phyloP scores from a whole-genome alignment of 2,888 invertebrate genomes.

The Meiosimyza platycephala region DNA sequence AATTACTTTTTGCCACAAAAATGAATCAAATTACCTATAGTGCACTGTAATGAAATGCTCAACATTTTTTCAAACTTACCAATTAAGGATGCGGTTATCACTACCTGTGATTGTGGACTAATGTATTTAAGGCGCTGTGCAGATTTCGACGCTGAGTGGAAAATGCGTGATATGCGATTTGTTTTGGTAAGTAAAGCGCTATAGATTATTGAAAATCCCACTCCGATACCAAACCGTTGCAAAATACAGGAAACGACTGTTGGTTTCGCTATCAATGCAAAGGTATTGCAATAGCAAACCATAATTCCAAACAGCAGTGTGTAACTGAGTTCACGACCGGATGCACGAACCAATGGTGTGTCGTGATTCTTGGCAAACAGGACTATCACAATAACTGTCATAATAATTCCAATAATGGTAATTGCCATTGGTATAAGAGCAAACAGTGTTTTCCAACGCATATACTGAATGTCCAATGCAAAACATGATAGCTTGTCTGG shows the following conservation, averaged over 20 bases:
- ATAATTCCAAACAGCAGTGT: slow-evolving; percentile 78
- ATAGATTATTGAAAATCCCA: slow-evolving; percentile 80
- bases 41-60: not conserved
- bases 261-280: slow-evolving; percentile 77
- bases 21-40: too few relatives aligned
- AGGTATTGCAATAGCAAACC: slow-evolving; percentile 78
- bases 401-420: slow-evolving; percentile 72
- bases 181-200: slow-evolving; percentile 82
- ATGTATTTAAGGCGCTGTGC: slow-evolving; percentile 80
- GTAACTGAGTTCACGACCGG: slow-evolving; percentile 82
- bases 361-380: slow-evolving; percentile 75
- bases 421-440: slow-evolving; percentile 75
- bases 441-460: slow-evolving; percentile 75
- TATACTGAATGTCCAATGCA: slow-evolving; percentile 72
- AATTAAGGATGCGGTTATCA: slow-evolving; percentile 71
- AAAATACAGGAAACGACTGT: slow-evolving; percentile 75
- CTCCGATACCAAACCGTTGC: slow-evolving; percentile 76
- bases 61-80: slow-evolving; percentile 65
- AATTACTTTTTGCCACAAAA: not conserved
- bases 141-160: slow-evolving; percentile 77
- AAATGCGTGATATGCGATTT: slow-evolving; percentile 79
- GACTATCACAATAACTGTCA: slow-evolving; percentile 72
- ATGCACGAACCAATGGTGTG: slow-evolving; percentile 82
- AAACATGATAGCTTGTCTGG: slow-evolving; percentile 73
- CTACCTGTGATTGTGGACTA: slow-evolving; percentile 80